phyloP scores from a whole-genome alignment of 2,113 vertebrate species.

The Mystacornis crossleyi region DNA sequence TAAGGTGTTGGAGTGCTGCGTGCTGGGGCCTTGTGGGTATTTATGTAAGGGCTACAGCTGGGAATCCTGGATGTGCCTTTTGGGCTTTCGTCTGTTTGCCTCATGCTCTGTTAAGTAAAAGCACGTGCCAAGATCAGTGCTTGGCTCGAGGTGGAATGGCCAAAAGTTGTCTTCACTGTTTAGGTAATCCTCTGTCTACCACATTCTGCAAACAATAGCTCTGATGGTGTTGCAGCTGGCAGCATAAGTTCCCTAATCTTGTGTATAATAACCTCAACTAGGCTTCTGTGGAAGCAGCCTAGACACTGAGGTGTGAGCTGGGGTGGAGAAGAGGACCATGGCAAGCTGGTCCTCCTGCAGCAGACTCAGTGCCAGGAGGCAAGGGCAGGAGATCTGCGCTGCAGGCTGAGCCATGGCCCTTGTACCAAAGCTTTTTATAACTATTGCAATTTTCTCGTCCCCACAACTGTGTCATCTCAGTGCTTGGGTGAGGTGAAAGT shows the following conservation, averaged over 20 bases:
- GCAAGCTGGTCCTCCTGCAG: background rate
- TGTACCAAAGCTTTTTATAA: rapidly evolving
- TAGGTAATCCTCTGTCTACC: background rate
- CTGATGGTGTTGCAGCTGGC: background rate
- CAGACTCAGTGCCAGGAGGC: background rate
- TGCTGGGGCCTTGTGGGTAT: rapidly evolving
- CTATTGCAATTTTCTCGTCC: background rate
- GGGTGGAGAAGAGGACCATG: background rate
- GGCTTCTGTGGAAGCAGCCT: background rate
- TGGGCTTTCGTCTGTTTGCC: background rate
- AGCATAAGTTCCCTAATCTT: background rate
- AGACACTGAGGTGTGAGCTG: background rate
- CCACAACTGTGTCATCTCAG: background rate
- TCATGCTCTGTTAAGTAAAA: background rate
- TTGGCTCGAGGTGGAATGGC: background rate
- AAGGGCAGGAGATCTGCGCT: background rate
- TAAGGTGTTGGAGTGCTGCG: background rate
- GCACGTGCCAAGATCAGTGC: background rate
- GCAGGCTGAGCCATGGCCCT: background rate
- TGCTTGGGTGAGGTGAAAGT: background rate
- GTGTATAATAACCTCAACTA: rapidly evolving
- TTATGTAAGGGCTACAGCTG: background rate
- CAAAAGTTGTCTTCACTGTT: background rate
- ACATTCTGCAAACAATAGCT: background rate
- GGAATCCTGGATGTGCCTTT: background rate